phyloP scores from a whole-genome alignment of 1,140 invertebrate species.

The Drosophila sp. region DNA sequence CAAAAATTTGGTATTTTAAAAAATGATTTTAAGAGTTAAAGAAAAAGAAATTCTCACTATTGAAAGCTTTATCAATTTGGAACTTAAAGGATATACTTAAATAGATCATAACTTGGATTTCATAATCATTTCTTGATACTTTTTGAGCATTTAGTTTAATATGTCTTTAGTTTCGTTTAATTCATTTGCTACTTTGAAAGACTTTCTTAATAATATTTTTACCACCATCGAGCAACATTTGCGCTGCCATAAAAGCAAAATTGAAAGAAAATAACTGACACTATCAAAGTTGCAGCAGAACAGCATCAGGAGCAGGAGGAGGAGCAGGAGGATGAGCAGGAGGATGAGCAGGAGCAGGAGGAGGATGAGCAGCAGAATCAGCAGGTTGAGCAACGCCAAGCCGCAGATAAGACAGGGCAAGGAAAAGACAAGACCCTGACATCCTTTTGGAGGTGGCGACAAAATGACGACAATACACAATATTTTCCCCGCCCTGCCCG shows the following conservation, averaged over 20 bases:
- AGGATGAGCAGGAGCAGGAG: background rate
- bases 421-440: constrained; percentile 38
- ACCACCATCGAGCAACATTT: constrained; percentile 16
- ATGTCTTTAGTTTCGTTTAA: background rate
- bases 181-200: constrained; percentile 1
- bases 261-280: constrained; percentile 76
- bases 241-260: constrained; percentile 37
- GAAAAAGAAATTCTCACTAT: no score
- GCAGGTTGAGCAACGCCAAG: constrained; percentile 27
- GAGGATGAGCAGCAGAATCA: constrained; percentile 6
- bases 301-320: constrained; percentile 19
- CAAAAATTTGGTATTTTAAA: no score
- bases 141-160: background rate
- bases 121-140: no score
- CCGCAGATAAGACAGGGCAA: constrained; percentile 56
- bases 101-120: no score
- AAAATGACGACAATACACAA: constrained; percentile 64
- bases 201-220: background rate
- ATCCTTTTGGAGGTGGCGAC: constrained; percentile 47
- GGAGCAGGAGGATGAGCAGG: constrained; percentile 9
- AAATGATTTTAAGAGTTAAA: no score
- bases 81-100: no score
- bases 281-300: constrained; percentile 40
- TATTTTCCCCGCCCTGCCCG: background rate
- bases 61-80: no score